These are phyloP conservation scores for Antidorcas marsupialis DNA, from an alignment of 2,113 vertebrate species.

Conservation along the genomic window DNA sequence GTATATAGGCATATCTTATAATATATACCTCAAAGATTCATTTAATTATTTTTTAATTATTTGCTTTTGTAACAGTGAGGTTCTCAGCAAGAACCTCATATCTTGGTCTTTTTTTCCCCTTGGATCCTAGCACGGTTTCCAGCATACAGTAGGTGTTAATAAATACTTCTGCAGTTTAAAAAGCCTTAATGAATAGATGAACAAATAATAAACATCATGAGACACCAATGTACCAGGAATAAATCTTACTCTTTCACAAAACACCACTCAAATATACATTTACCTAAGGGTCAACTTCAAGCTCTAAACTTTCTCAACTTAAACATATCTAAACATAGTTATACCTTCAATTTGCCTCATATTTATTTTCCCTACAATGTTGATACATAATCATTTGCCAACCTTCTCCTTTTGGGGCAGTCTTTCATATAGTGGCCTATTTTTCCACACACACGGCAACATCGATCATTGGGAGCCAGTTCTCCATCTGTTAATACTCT, in stretches of 20 bases:
- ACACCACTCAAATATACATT: slow-evolving; percentile 18
- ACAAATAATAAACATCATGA: neutral
- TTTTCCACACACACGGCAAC: slow-evolving; percentile 98
- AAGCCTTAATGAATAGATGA: slow-evolving; percentile 6
- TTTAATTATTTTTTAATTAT: neutral
- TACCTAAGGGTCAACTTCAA: slow-evolving; percentile 7
- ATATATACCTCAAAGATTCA: neutral
- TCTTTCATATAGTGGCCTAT: slow-evolving; percentile 99
- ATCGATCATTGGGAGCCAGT: slow-evolving; percentile 96
- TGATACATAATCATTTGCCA: slow-evolving; percentile 60
- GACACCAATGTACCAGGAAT: neutral
- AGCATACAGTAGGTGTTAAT: neutral
- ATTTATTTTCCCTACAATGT: slow-evolving; percentile 33
- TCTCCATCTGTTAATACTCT: slow-evolving; percentile 97
- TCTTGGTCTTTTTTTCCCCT: neutral
- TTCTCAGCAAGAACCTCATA: neutral
- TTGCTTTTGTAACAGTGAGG: neutral
- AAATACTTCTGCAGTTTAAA: slow-evolving; percentile 24
- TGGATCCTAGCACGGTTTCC: neutral
- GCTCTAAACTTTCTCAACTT: neutral
- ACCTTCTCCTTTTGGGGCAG: slow-evolving; percentile 98
- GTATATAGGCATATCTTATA: neutral
- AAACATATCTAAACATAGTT: slow-evolving; percentile 22
- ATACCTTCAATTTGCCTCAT: neutral
- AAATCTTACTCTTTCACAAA: slow-evolving; percentile 27